A percentile compares a stretch with the other conserved stretches of the same genome.
These are phyloP conservation scores for Hyperoodon ampullatus DNA, from an alignment of 2,113 vertebrate species.

Conservation along the genomic window DNA sequence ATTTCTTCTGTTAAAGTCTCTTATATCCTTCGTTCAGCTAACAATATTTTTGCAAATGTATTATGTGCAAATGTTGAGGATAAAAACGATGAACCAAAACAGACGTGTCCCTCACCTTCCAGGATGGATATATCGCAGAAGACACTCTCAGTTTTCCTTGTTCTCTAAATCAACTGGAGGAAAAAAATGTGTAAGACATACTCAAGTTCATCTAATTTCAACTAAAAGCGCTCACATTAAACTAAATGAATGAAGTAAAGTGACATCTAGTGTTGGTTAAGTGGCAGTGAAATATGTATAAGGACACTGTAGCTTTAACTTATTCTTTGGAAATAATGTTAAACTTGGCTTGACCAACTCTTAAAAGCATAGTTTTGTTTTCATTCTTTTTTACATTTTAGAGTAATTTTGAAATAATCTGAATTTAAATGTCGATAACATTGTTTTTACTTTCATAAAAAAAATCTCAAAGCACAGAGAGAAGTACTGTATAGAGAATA, in stretches of 20 bases:
- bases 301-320: neutral
- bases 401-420: conserved; percentile 1
- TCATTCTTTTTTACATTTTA: neutral
- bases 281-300: neutral
- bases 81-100: neutral
- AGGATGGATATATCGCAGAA: neutral
- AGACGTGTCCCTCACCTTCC: neutral
- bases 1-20: neutral
- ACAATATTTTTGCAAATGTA: neutral
- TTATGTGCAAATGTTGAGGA: neutral
- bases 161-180: neutral
- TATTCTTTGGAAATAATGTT: neutral
- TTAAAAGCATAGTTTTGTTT: neutral
- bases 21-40: neutral
- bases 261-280: conserved; percentile 59
- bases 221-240: neutral
- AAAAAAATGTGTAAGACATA: neutral
- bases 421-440: conserved; percentile 13
- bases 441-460: conserved; percentile 26
- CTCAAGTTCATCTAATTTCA: neutral
- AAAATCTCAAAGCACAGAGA: neutral
- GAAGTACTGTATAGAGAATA: neutral
- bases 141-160: neutral
- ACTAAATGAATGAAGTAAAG: conserved; percentile 41
- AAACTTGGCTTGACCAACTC: neutral